Conservation (phyloP, 2,797 vertebrate species). For the Delichon dasypus region DNA sequence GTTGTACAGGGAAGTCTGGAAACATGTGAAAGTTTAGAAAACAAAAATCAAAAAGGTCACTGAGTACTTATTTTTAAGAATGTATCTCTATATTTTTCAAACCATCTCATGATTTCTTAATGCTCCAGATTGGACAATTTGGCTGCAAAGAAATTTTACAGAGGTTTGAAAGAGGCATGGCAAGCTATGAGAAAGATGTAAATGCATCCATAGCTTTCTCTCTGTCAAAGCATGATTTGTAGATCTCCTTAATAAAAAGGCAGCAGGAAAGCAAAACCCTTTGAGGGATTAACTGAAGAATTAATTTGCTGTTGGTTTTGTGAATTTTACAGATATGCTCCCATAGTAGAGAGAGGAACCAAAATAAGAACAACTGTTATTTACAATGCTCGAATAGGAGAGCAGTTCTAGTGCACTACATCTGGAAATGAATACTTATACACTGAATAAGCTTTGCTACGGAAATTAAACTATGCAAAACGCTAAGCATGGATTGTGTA, state of each 20-base stretch:
- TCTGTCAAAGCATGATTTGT: not conserved
- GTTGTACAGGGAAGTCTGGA: not conserved
- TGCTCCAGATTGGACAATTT: not conserved
- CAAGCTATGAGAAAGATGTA: not conserved
- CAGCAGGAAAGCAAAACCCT: not conserved
- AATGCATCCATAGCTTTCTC: not conserved
- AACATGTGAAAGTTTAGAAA: not conserved
- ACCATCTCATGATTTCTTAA: not conserved
- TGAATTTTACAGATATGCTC: not conserved
- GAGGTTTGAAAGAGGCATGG: not conserved
- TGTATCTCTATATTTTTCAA: not conserved
- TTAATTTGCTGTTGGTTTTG: not conserved
- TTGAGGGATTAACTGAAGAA: not conserved
- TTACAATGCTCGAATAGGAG: not conserved
- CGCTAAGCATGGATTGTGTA: rapidly evolving
- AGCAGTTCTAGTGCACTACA: not conserved
- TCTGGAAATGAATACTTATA: not conserved
- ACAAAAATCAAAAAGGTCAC: not conserved
- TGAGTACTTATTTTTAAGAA: rapidly evolving
- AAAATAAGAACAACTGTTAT: not conserved
- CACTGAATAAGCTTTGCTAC: not conserved
- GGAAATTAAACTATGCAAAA: not conserved
- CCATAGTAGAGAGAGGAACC: not conserved
- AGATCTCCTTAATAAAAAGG: not conserved
- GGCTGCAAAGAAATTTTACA: not conserved